Conservation (phyloP, 2,797 vertebrate genomes). For the Acipenser transmontanus region DNA sequence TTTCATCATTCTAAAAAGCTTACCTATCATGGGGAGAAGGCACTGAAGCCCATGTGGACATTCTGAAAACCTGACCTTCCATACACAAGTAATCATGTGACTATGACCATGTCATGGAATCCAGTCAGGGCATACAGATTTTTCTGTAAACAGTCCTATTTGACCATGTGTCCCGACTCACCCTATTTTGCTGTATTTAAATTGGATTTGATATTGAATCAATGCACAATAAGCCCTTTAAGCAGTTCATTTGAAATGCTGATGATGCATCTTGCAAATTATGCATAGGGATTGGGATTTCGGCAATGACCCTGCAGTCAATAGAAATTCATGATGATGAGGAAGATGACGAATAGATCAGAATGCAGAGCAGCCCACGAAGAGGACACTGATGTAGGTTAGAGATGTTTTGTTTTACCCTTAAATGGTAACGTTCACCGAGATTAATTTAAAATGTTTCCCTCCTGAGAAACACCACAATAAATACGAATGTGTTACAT, state of each 20-base stretch:
- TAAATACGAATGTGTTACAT: neutral
- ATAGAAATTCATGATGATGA: constrained; percentile 32
- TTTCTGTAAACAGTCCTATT: too few relatives aligned
- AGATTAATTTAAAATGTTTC: constrained; percentile 1
- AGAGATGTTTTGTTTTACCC: neutral
- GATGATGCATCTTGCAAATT: constrained; percentile 5
- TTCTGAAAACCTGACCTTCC: too few relatives aligned
- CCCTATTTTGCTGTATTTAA: constrained; percentile 17
- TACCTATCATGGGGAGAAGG: too few relatives aligned
- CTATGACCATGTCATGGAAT: too few relatives aligned
- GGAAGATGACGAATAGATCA: constrained; percentile 22
- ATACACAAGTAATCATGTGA: too few relatives aligned
- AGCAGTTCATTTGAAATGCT: constrained; percentile 25
- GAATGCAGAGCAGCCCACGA: constrained; percentile 20
- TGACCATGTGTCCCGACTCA: constrained; percentile 15
- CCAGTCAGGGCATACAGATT: too few relatives aligned
- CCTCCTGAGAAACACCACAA: neutral
- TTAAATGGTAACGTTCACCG: neutral
- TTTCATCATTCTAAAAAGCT: too few relatives aligned
- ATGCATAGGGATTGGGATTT: constrained; percentile 17
- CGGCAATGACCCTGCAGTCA: constrained; percentile 20
- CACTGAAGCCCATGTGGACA: too few relatives aligned
- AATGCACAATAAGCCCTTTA: constrained; percentile 14
- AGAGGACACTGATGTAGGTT: neutral
- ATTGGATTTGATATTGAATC: neutral